Evolutionary conservation across 2,888 invertebrate genomes (phyloP).

Genomic region (Plebejus anna): DNA sequence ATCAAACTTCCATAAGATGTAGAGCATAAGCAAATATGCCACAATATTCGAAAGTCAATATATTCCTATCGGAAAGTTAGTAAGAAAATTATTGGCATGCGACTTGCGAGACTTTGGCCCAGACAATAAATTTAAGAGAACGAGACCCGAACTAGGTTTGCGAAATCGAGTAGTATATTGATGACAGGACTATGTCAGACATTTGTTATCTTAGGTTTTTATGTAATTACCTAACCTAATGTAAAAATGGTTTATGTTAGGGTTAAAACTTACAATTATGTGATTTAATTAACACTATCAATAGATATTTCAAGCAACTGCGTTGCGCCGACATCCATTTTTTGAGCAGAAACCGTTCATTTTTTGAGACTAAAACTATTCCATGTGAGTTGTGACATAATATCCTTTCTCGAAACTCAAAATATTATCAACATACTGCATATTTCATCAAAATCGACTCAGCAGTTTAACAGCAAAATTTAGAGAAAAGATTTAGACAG

Average conservation of each 20-base stretch:
- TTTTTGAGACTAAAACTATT: background rate
- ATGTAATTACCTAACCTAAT: background rate
- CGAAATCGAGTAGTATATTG: constrained; percentile 18
- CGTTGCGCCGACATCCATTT: background rate
- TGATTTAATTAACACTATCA: background rate
- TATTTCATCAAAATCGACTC: no score
- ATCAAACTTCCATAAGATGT: background rate
- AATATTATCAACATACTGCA: no score
- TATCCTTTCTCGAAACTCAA: no score
- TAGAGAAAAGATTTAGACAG: no score
- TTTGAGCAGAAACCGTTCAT: background rate
- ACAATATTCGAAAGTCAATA: background rate
- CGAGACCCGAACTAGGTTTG: constrained; percentile 21
- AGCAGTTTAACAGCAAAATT: no score
- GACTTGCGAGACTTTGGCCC: constrained; percentile 4
- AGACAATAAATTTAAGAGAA: constrained; percentile 29
- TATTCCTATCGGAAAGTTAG: constrained; percentile 3
- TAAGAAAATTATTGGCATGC: constrained; percentile 23
- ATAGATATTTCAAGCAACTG: background rate
- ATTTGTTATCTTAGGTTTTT: constrained; percentile 10
- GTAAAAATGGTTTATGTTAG: background rate
- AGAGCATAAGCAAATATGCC: background rate
- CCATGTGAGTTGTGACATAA: no score
- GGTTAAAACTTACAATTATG: background rate
- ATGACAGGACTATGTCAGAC: background rate